Conservation (phyloP, 2,113 vertebrate species). For the Mesembrinibis cayennensis region DNA sequence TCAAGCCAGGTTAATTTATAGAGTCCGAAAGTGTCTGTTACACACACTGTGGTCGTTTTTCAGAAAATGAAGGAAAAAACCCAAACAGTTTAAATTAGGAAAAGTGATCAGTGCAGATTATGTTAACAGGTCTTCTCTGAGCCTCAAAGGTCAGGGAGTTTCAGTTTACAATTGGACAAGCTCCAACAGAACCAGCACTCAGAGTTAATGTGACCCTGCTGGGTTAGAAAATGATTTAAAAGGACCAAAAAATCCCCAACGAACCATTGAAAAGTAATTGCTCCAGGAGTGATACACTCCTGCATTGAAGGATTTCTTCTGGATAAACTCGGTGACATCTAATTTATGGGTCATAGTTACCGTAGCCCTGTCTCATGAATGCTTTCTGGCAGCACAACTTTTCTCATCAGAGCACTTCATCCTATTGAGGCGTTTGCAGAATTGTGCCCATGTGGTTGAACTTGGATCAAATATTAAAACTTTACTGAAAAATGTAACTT, state of each 20-base stretch:
- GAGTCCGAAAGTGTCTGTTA: conserved; percentile 15
- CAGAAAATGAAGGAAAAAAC: not conserved
- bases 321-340: conserved; percentile 21
- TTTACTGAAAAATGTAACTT: not conserved
- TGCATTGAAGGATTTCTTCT: conserved; percentile 21
- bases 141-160: conserved; percentile 40
- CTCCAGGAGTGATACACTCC: conserved; percentile 40
- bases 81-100: not conserved
- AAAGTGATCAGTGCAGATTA: conserved; percentile 51
- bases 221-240: conserved; percentile 49
- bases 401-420: not conserved
- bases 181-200: conserved; percentile 20
- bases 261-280: conserved; percentile 51
- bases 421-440: not conserved
- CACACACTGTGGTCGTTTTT: not conserved
- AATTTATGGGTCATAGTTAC: not conserved
- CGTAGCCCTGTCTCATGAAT: not conserved
- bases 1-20: conserved; percentile 55
- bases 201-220: conserved; percentile 33
- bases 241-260: not conserved
- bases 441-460: not conserved
- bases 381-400: not conserved
- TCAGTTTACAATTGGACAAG: conserved; percentile 36
- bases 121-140: conserved; percentile 30
- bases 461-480: not conserved